These are phyloP conservation scores for Cerastis rubricosa DNA, from an alignment of 2,888 invertebrate species.

Conservation along the genomic window DNA sequence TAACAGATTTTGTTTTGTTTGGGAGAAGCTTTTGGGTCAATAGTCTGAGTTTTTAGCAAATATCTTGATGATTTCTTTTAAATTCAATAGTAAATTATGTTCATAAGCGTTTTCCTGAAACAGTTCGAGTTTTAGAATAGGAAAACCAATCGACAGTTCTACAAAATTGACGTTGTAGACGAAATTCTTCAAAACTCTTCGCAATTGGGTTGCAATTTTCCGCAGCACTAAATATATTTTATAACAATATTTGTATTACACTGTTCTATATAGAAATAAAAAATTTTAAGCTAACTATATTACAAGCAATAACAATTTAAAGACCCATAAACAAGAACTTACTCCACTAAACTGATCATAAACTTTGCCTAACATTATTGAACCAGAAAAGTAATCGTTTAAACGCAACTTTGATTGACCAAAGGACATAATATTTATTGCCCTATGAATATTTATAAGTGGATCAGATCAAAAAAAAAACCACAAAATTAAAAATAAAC, in stretches of 20 bases:
- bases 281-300: background rate
- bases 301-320: conserved; percentile 21
- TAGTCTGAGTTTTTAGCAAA: background rate
- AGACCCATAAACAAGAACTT: conserved; percentile 19
- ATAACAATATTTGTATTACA: background rate
- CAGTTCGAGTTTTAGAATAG: background rate
- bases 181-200: background rate
- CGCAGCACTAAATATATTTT: background rate
- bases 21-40: background rate
- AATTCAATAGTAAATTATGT: background rate
- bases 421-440: conserved; percentile 57
- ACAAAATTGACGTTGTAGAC: background rate
- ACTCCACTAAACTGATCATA: conserved; percentile 33
- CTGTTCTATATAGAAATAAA: background rate
- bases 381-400: conserved; percentile 39
- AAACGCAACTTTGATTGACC: conserved; percentile 56
- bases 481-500: conserved; percentile 32
- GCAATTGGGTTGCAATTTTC: no score
- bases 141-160: background rate
- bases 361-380: conserved; percentile 38
- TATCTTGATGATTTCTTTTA: background rate
- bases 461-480: conserved; percentile 59
- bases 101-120: background rate
- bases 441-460: conserved; percentile 65
- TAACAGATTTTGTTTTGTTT: background rate